Evolutionary conservation across 2,113 vertebrate genomes (phyloP), one percentile per base, ranked within the genome.

Genomic region (Dunckerocampus dactyliophorus): DNA sequence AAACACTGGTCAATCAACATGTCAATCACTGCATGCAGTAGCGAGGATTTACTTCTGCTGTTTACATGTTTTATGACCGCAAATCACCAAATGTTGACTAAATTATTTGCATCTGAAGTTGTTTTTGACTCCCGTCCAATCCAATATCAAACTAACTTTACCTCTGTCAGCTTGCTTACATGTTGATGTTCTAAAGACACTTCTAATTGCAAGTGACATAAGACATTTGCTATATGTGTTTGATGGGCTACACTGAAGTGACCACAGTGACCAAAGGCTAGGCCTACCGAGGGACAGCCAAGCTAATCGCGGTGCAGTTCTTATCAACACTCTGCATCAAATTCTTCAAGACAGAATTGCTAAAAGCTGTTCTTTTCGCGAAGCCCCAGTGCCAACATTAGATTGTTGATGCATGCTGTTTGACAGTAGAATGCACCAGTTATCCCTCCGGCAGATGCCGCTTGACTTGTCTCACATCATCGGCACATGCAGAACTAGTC

Each of bases 141-240:
- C 31, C 31, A 1, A 34, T 8, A 34, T 34, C 31, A 34, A 34
- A 7, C 31, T 5, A 34, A 34, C 31, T 34, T 28, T 5, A 34
- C 31, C 31, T 34, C 31, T 34, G 31, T 34, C 31, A 8, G 31
- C 39, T 0, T 42, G 39, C 39, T 16, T 52, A 53, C 65, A 71
- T 61, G 71, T 63, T 63, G 60, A 78, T 50, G 71, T 5, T 62
- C 70, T 74, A 61, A 80, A 55, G 47, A 61, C n/a, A 53, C 56
- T 62, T 62, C 63, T 73, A 75, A 73, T 69, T 71, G 59, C 62
- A 43, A 59, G 59, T 58, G 64, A 73, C 66, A 75, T 75, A 49
- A 82, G 62, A 68, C 65, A 72, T 69, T 59, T 72, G 31, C 63
- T 58, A 54, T 69, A 67, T 63, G 59, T 71, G 63, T 62, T 81